These are phyloP conservation scores for Ivindomyrus marchei DNA, from an alignment of 2,113 vertebrate species.

Conservation along the genomic window DNA sequence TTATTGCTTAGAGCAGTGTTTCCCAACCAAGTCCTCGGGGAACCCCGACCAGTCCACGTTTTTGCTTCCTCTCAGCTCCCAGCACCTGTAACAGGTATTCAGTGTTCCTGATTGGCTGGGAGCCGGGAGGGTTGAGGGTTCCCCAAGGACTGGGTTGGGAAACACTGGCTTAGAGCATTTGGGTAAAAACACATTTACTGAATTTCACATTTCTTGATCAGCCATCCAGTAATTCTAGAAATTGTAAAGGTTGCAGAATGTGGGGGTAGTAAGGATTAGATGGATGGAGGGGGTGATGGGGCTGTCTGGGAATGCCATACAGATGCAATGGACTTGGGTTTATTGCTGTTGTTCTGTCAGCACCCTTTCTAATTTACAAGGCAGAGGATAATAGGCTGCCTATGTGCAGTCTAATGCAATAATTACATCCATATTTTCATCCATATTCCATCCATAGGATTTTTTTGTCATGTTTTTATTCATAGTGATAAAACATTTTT, in stretches of 20 bases:
- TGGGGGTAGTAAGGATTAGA: neutral
- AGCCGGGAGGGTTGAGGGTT: too few species aligned
- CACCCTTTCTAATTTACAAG: neutral
- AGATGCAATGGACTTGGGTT: neutral
- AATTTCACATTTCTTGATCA: neutral
- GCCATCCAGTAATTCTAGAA: neutral
- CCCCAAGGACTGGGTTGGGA: too few species aligned
- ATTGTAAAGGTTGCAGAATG: neutral
- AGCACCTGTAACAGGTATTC: too few species aligned
- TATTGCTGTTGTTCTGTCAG: neutral
- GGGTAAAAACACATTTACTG: neutral
- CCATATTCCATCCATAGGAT: neutral
- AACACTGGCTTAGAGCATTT: neutral
- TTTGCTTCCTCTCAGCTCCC: too few species aligned
- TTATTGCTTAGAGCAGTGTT: too few species aligned
- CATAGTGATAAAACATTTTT: neutral
- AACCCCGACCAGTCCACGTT: too few species aligned
- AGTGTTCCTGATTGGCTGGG: too few species aligned
- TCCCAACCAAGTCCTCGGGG: too few species aligned
- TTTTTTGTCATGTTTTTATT: neutral
- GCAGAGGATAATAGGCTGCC: neutral
- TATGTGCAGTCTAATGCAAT: neutral
- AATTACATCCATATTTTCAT: neutral
- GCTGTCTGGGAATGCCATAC: neutral
- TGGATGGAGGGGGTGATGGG: neutral